Evolutionary conservation across 2,888 invertebrate species (phyloP), one percentile per base, ranked within the genome.

Genomic region (Leistus spinibarbis): DNA sequence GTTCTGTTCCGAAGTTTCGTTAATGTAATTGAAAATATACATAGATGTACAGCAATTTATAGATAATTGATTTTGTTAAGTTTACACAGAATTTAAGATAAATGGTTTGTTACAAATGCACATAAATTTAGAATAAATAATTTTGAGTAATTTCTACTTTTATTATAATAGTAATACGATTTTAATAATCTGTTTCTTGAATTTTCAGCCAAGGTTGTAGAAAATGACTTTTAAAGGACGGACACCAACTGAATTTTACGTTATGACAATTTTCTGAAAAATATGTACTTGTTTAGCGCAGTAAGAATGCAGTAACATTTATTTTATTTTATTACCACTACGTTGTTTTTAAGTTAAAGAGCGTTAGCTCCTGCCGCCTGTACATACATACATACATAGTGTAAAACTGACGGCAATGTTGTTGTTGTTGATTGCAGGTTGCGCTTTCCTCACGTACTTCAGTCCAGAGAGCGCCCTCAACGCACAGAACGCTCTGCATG

Each of bases 361-460:
- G 4, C 17, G 22, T 60, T 20, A 20, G 60, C 13, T 60, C 20
- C 10, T 19, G 56, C 19, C 22, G 60, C 20, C 13, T 16, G 19
- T 60, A 57, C 57, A 17, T 57, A 57, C 17, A n/a, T 16, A 17
- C 13, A 16, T 57, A 22, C 22, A 10, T 9, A 54, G 54, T 60
- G 60, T 60, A 19, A 60, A 60, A 20, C 22, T 16, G 19, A 60
- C 60, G 24, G 23, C 19, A 16, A 22, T 19, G 60, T 60, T 60
- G 56, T 60, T 60, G 56, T 74, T 74, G 17, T 75, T 84, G 80
- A 84, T 91, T 89, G 22, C 91, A 97, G 97, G 97, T 88, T 98
- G 98, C 91, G 98, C 98, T 86, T 98, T 98, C 90, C 91, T 99
- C 88, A 98, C 98, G 84, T 98, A 97, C 91, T 97, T 96, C 90